Base-by-base conservation (phyloP, 2,797 vertebrate species). In the Gila robusta region DNA sequence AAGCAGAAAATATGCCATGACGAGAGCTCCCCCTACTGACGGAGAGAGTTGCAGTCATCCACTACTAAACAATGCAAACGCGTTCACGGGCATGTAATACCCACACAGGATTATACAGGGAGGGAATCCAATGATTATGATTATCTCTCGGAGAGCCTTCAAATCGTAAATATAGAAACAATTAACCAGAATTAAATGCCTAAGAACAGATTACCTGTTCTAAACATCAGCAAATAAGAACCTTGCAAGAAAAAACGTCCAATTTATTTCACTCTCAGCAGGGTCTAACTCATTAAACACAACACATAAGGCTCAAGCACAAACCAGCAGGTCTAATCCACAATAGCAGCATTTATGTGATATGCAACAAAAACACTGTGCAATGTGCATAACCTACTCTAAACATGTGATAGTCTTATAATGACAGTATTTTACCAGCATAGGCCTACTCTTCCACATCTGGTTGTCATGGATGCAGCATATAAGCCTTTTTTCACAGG, bases 381-480 rank as follows among this genome's bases (percentile, higher is more conserved):
- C 47, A 49, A 49, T 54, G 56, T 62, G 59, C 10, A 26, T 28
- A 41, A 74, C 19, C 70, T 62, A 44, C 56, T 47, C 72, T 16
- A 41, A 44, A 32, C 64, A 59, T 49, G n/a, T 69, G 64, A 64
- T 76, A 67, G 44, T 84, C 8, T 66, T n/a, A 49, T 67, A 69
- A 82, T 35, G 69, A 64, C 26, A 17, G 67, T 49, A 49, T 23
- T 32, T 72, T 69, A 32, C 69, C 66, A 35, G 28, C 41, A 81
- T 74, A n/a, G n/a, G n/a, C n/a, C n/a, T n/a, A 59, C 39, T 26
- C 28, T 52, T 78, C 52, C 49, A 41, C 87, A n/a, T 39, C 49
- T 47, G 88, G 94, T 94, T 94, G 95, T 94, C 94, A 95, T 95
- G 95, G 95, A 87, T 93, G 92, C 94, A 52, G 93, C 93, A 92